phyloP scores from a whole-genome alignment of 2,113 vertebrate species.

The Heterochromis multidens region DNA sequence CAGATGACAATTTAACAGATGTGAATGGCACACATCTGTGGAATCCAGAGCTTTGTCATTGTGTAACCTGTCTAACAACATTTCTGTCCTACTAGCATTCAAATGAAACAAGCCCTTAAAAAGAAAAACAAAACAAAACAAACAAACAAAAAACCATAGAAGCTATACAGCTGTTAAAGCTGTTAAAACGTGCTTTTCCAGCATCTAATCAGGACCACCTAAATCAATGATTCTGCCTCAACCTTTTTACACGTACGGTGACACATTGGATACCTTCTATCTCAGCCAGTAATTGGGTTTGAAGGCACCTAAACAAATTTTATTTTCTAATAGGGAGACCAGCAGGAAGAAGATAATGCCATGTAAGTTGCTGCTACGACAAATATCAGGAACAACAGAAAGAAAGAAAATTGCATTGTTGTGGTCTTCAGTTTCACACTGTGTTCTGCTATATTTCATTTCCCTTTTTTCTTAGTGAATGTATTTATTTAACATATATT shows the following conservation, averaged over 20 bases:
- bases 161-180: too few species aligned
- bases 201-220: slow-evolving; percentile 37
- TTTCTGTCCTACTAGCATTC: not conserved
- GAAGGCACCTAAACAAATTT: slow-evolving; percentile 59
- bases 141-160: too few species aligned
- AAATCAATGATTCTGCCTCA: slow-evolving; percentile 47
- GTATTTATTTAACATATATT: not conserved
- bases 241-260: slow-evolving; percentile 52
- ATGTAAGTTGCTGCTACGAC: not conserved
- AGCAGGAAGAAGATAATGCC: slow-evolving; percentile 56
- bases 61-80: not conserved
- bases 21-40: not conserved
- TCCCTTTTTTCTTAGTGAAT: not conserved
- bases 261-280: slow-evolving; percentile 51
- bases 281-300: slow-evolving; percentile 61
- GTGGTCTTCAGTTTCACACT: not conserved
- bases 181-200: too few species aligned
- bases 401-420: not conserved
- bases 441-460: not conserved
- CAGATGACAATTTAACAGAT: not conserved
- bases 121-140: not conserved
- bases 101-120: not conserved
- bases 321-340: slow-evolving; percentile 45
- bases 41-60: not conserved
- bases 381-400: not conserved